Evolutionary conservation across 2,797 vertebrate genomes (phyloP), one percentile per base, ranked within the genome.

Genomic region (Thaleichthys pacificus): DNA sequence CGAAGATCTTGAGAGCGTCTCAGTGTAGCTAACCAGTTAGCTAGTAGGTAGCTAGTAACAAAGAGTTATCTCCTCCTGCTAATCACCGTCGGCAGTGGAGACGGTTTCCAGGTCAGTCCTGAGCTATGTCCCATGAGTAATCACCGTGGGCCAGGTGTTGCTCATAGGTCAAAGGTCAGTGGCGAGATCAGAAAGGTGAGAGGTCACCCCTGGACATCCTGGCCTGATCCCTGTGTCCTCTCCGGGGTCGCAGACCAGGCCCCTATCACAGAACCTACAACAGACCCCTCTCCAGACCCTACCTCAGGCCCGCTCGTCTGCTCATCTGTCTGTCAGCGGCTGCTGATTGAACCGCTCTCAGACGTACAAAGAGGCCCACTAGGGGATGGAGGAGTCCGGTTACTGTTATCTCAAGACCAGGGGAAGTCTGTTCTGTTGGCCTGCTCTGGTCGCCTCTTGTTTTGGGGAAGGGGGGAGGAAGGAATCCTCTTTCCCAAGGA

Each of bases 201-300:
- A 82, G 92, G 89, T 91, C 89, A 86, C 66, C 58, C 19, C 35
- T 67, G 74, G 85, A 88, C 87, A 87, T 89, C 77, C 79, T 75
- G 83, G 79, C 81, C 79, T 89, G 88, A 90, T 88, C 87, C 75
- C 57, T 66, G 83, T 87, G 87, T 84, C 86, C 73, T 81, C 82
- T 80, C 81, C 73, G 58, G 72, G 72, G 83, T 78, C 76, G 77
- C 66, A 49, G 66, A 71, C 85, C 66, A 67, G 77, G 80, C 79
- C 89, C 86, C 65, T 54, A 9, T 66, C 76, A 77, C 84, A 90
- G 86, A 92, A 89, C 91, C 86, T 84, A 74, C 74, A 65, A 62
- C 77, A 24, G 85, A 84, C 91, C 89, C 88, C 89, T 88, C 87
- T 85, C 78, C 84, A 88, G 89, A 91, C 90, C 91, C 81, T 93